phyloP scores from a whole-genome alignment of 1,140 invertebrate genomes.

The Himalopsyche phryganea region DNA sequence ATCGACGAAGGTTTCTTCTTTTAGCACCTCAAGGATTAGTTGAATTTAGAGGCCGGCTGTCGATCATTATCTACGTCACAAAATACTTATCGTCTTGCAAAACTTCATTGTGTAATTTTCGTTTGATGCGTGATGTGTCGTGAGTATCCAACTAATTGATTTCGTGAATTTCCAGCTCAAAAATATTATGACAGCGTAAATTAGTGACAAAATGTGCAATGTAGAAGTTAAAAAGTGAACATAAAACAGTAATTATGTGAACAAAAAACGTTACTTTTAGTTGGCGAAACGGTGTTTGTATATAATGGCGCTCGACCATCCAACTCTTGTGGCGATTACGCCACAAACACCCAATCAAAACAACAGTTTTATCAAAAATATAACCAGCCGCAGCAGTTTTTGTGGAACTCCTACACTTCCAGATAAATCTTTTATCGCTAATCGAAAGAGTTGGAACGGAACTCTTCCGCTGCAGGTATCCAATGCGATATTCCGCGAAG shows the following conservation, averaged over 20 bases:
- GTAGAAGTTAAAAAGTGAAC: background rate
- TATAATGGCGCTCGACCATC: constrained; percentile 52
- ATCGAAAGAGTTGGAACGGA: constrained; percentile 54
- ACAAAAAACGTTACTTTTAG: background rate
- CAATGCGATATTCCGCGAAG: constrained; percentile 33
- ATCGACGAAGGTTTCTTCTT: too few relatives aligned
- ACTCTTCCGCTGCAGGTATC: constrained; percentile 48
- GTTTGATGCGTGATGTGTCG: too few relatives aligned
- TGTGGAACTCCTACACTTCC: constrained; percentile 47
- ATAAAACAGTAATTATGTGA: constrained; percentile 1
- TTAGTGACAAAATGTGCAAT: too few relatives aligned
- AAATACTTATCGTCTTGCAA: too few relatives aligned
- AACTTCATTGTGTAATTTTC: too few relatives aligned
- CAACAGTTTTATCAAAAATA: constrained; percentile 51
- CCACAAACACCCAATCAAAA: constrained; percentile 50
- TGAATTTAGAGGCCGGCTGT: too few relatives aligned
- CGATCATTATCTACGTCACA: too few relatives aligned
- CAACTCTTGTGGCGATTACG: constrained; percentile 51
- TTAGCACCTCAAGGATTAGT: too few relatives aligned
- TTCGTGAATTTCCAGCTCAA: too few relatives aligned
- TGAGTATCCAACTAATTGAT: too few relatives aligned
- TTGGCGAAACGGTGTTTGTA: too few relatives aligned
- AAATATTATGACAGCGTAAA: too few relatives aligned
- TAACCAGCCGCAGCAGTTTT: constrained; percentile 50
- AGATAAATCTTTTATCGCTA: constrained; percentile 48